Evolutionary conservation across 2,888 invertebrate species (phyloP), one percentile per base, ranked within the genome.

Genomic region (Laspeyria flexula): DNA sequence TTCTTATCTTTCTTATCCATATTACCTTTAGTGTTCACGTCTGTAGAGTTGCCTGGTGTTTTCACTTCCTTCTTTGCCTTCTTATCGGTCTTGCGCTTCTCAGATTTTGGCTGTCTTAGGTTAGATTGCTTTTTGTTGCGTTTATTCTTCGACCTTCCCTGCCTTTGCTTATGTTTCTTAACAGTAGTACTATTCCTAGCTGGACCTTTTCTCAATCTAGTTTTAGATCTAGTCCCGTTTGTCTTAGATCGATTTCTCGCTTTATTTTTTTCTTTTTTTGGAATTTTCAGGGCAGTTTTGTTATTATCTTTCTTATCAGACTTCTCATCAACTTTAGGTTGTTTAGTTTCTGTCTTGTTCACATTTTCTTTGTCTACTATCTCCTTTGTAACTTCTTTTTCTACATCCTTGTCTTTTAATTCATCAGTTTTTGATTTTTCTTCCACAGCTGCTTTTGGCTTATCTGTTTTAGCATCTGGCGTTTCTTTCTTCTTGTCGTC

Each of bases 11-110:
- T 42, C 15, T 31, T 48, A 48, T 33, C 9, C 38, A 30, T 44
- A 13, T 15, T 68, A 71, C 71, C 71, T 71, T 57, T 58, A 15
- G 16, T 5, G 3, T 52, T 49, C 6, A 34, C 13, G 12, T 43
- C 40, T 9, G 37, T 40, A 10, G 37, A 35, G 7, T 57, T 57
- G 0, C 33, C 9, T 18, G 27, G 37, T 7, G 29, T 40, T 38
- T 1, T n/a, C 1, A 9, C 27, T 37, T 44, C 21, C 4, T 23
- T 43, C 3, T 48, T 31, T 30, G 15, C 5, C 6, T 13, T 21
- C 4, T 21, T 25, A 3, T 7, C 3, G 3, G n/a, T 9, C 38
- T 25, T 25, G 3, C n/a, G 38, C 7, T 3, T 16, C 12, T 33
- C 12, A 11, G n/a, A 3, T 3, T n/a, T 29, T 29, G 2, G 13